Conservation (phyloP, 2,888 invertebrate genomes). For the Venustoraphidia nigricollis region DNA sequence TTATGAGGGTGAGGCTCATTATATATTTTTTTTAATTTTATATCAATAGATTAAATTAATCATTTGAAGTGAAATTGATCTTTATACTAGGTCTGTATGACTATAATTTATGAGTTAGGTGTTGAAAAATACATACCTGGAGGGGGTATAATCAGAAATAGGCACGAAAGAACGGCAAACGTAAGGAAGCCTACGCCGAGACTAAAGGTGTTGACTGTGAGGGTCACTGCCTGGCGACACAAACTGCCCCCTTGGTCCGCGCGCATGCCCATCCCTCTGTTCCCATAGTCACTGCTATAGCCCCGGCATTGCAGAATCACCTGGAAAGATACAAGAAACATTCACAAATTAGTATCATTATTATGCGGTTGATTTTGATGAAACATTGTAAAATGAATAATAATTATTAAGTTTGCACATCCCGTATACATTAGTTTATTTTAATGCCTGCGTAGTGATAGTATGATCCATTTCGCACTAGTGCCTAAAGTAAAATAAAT, state of each 20-base stretch:
- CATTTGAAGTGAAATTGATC: no score
- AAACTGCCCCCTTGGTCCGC: slow-evolving; percentile 63
- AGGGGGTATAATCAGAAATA: slow-evolving; percentile 5
- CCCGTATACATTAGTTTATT: no score
- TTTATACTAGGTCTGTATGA: slow-evolving; percentile 3
- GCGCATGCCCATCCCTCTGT: slow-evolving; percentile 84
- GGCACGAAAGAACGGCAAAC: slow-evolving; percentile 1
- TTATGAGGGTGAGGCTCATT: no score
- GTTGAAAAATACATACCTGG: slow-evolving; percentile 1
- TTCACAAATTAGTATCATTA: not conserved
- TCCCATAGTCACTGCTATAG: slow-evolving; percentile 67
- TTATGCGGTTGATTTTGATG: no score
- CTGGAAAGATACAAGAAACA: slow-evolving; percentile 20
- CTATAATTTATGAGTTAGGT: no score
- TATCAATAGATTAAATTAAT: no score
- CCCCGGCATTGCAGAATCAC: slow-evolving; percentile 60
- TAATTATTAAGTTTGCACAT: no score
- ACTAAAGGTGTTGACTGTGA: slow-evolving; percentile 29
- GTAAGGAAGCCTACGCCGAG: slow-evolving; percentile 6
- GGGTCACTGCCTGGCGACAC: slow-evolving; percentile 43
- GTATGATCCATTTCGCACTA: no score
- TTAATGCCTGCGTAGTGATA: no score
- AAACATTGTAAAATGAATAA: no score
- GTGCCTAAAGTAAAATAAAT: no score
- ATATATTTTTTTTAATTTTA: no score